A percentile compares a stretch with the other conserved stretches of the same genome.
Conservation (phyloP, 2,888 invertebrate species). For the Dermolepida albohirtum region DNA sequence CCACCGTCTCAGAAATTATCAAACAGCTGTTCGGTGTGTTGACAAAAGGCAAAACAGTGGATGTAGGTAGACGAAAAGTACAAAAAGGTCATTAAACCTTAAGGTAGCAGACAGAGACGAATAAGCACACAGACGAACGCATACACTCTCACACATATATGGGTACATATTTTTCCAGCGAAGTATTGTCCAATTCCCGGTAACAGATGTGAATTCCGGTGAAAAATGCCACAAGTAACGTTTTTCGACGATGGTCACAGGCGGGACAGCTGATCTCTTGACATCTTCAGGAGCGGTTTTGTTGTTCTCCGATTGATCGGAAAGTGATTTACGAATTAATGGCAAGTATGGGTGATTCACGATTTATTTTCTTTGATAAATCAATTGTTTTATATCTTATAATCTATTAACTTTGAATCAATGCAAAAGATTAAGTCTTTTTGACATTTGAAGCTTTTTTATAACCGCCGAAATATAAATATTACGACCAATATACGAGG, state of each 20-base stretch:
- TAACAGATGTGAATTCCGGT: conserved; percentile 33
- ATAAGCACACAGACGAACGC: conserved; percentile 20
- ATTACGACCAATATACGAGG: too few species aligned
- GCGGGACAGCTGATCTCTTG: conserved; percentile 25
- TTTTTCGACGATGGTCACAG: conserved; percentile 14
- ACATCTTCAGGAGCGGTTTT: conserved; percentile 14
- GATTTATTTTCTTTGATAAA: too few species aligned
- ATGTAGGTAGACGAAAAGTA: conserved; percentile 41
- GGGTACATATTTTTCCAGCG: conserved; percentile 12
- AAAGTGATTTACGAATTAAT: conserved; percentile 24
- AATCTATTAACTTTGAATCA: too few species aligned
- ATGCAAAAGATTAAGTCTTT: too few species aligned
- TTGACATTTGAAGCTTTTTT: too few species aligned
- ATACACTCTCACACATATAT: conserved; percentile 12
- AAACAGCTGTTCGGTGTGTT: conserved; percentile 44
- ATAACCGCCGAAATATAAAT: too few species aligned
- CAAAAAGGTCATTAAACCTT: conserved; percentile 43
- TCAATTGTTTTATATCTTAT: too few species aligned
- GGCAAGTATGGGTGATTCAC: conserved; percentile 1
- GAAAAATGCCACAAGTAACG: conserved; percentile 30
- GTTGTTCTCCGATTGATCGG: conserved; percentile 30
- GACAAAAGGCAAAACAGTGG: conserved; percentile 43
- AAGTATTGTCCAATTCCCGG: conserved; percentile 33
- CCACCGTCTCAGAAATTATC: conserved; percentile 23
- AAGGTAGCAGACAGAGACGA: conserved; percentile 19